Evolutionary conservation across 2,888 invertebrate species (phyloP), one percentile per base, ranked within the genome.

Genomic region (Nasonovia ribisnigri): DNA sequence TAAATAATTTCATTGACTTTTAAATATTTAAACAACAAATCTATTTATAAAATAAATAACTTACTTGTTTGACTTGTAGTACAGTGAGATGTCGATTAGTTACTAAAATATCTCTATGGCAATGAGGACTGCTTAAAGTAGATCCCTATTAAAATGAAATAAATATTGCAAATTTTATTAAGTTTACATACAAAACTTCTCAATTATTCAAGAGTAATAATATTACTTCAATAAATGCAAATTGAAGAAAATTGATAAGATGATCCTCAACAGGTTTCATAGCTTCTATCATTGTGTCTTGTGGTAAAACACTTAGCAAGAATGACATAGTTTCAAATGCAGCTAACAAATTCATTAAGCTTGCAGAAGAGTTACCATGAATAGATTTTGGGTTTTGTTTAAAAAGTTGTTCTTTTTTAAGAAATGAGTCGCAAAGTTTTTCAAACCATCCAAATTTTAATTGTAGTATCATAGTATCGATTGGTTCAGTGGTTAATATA

Each of bases 381-480:
- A 77, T 36, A n/a, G 24, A 42, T 87, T 60, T 90, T 60, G 90
- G 90, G 42, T 93, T 93, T 90, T 93, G 67, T n/a, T 90, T 93
- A 16, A 90, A 29, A 67, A 86, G 48, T 67, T 42, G 60, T 90
- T 93, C 93, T 90, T 93, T 93, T 90, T 90, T 90, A 20, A 93
- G 2, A 90, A 93, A 93, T 2, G 48, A 87, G 1, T 93, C 93
- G 13, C 90, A 86, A 43, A 90, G 20, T 90, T 90, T 93, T 67
- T 93, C 90, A 42, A 90, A 51, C 93, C 93, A 93, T 24, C 86
- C 86, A 67, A 90, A 90, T 90, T 93, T 93, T 43, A 93, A 67
- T 67, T 90, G 87, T 16, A 93, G 43, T 87, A 87, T 42, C 29
- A 3, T 42, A 51, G 20, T 60, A 29, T 90, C 48, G 16, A 93